These are phyloP conservation scores for Tyrannus savana DNA, from an alignment of 2,113 vertebrate genomes.

Conservation along the genomic window DNA sequence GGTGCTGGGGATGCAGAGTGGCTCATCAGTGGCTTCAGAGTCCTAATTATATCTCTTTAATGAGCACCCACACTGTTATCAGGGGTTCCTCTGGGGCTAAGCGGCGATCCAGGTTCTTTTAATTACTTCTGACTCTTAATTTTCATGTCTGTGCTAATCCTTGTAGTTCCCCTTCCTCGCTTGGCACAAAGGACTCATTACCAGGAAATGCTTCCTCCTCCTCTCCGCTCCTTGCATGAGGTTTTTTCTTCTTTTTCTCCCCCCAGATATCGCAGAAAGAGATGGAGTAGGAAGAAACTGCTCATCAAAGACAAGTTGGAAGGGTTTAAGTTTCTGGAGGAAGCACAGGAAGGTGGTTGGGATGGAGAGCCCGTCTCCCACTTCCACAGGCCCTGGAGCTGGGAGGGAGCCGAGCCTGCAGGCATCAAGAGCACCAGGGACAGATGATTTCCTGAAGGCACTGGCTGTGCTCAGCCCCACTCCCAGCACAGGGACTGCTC, in stretches of 20 bases:
- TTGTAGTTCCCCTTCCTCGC: not conserved
- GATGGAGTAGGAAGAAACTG: rapidly evolving
- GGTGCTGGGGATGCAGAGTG: not conserved
- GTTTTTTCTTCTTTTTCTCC: not conserved
- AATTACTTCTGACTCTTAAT: conserved; percentile 16
- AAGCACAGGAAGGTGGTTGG: rapidly evolving
- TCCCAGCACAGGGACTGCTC: not conserved
- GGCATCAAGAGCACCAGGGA: not conserved
- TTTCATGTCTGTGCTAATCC: not conserved
- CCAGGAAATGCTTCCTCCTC: not conserved
- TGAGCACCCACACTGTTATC: conserved; percentile 39
- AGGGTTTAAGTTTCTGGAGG: not conserved
- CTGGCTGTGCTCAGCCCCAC: not conserved
- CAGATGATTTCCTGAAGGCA: rapidly evolving
- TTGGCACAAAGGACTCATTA: not conserved
- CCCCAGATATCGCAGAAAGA: not conserved
- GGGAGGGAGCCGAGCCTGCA: not conserved
- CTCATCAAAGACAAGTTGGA: too few species aligned
- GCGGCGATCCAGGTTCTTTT: not conserved
- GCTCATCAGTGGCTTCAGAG: conserved; percentile 13
- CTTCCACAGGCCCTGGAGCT: not conserved
- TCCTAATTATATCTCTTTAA: conserved; percentile 36
- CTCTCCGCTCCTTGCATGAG: not conserved
- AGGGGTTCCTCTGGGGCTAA: conserved; percentile 31
- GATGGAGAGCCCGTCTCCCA: not conserved